Base-by-base conservation (phyloP, 2,888 invertebrate species). In the Xestia xanthographa region DNA sequence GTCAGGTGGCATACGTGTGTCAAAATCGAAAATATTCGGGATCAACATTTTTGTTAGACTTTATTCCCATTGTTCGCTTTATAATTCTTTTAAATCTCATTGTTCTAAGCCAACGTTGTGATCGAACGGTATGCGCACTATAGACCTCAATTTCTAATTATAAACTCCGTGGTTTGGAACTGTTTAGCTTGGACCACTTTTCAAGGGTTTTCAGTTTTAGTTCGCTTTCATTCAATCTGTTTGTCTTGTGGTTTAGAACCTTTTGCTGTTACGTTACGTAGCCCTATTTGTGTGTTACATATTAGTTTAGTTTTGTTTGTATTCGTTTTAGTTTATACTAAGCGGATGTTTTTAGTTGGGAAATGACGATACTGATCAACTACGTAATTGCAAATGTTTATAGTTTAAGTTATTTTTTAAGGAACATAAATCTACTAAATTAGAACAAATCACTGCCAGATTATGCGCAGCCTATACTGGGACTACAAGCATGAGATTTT, bases 221-320 rank as follows among this genome's bases (percentile, higher is more conserved):
- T 80, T 84, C 48, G 22, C 20, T 50, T 53, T 66, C 41, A 65
- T 77, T 75, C 29, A 48, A 65, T 74, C 26, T 74, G 81, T 82
- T 71, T 65, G 38, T 60, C 34, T 70, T 75, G 82, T 43, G 76
- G 76, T 60, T 73, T 58, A 8, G 4, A 62, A 53, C 82, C 67
- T 71, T 84, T 71, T 5, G 0, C 12, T n/a, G 66, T n/a, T 17
- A 29, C 5, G 48, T 56, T 43, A 60, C 34, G 53, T 45, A 34
- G 56, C 29, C 50, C 76, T n/a, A 65, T 65, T 41, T 67, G 50
- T 60, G 50, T 60, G 41, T 68, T n/a, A n/a, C n/a, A 66, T 53
- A 80, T 81, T 84, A 66, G 65, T 81, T 81, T 80, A 56, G 84
- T 80, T 80, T 53, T 41, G 82, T 68, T 80, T 38, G 14, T 68